Base-by-base conservation (phyloP, 2,888 invertebrate species). In the Helleia helle region DNA sequence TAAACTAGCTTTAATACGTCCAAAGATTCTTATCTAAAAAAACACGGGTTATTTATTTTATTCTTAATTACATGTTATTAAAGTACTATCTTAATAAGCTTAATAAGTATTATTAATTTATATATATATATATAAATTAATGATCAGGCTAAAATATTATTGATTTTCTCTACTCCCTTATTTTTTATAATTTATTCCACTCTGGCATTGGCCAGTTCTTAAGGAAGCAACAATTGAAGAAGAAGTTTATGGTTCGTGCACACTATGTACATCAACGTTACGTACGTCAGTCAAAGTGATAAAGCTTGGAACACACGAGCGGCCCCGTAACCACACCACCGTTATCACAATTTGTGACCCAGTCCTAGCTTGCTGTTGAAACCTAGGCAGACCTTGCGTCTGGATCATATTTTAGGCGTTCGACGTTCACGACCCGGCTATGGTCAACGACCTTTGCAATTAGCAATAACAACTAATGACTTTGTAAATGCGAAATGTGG, bases 291-390 rank as follows among this genome's bases (percentile, higher is more conserved):
- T 48, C 46, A 42, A 34, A 42, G 39, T 43, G 40, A 51, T 55
- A 55, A 55, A 55, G 39, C 51, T 28, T 24, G 34, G 37, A 50
- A 49, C 42, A 46, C 47, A 54, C 46, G 47, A 42, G 38, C 29
- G 18, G 49, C 49, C 47, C 53, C 53, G 55, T 49, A 52, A 51
- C 50, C 47, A 30, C 49, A 40, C 38, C 46, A 46, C 49, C 49
- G 48, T 49, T 52, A 47, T 38, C 29, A 34, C 43, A 36, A 43
- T 39, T 46, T 43, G 46, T 43, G 46, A 47, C 39, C 41, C 39
- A 43, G 29, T 37, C 40, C 42, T 38, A 41, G 27, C 11, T 22
- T 8, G 8, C 22, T 22, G 22, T 22, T 36, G 11, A 36, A 26
- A 36, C 11, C 13, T 36, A 42, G 31, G 29, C 22, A n/a, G 17